These are phyloP conservation scores for Pantelozetes paolii DNA, from an alignment of 2,888 invertebrate species.

Conservation along the genomic window DNA sequence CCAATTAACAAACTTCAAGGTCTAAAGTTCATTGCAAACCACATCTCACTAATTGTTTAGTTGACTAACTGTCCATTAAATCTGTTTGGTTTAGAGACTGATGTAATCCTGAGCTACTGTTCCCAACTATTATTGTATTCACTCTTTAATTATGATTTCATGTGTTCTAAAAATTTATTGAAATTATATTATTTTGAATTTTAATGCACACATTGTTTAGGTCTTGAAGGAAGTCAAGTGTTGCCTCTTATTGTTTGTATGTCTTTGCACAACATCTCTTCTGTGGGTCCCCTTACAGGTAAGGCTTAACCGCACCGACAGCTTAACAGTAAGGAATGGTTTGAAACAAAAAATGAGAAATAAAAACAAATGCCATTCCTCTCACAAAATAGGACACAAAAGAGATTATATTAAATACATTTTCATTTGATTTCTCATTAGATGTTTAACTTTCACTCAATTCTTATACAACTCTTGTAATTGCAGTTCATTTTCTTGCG, in stretches of 20 bases:
- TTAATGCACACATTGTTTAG: conserved; percentile 13
- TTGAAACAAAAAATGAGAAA: neutral
- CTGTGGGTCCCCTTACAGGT: conserved; percentile 42
- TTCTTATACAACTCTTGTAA: neutral
- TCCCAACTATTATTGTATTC: neutral
- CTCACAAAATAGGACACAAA: conserved; percentile 32
- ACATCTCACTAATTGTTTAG: neutral
- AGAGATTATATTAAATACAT: neutral
- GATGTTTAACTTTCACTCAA: neutral
- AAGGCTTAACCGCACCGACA: neutral
- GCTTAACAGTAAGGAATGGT: too few relatives aligned
- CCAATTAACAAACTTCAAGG: conserved; percentile 1
- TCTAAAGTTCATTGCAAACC: conserved; percentile 30
- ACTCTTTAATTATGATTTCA: neutral
- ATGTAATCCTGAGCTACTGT: conserved; percentile 23
- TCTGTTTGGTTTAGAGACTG: neutral
- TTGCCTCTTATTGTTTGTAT: conserved; percentile 37
- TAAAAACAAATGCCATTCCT: conserved; percentile 27
- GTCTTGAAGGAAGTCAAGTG: conserved; percentile 40
- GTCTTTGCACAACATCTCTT: conserved; percentile 34
- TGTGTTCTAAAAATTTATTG: conserved; percentile 18
- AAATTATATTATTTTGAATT: neutral
- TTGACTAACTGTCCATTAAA: conserved; percentile 7
- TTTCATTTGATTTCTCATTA: neutral
- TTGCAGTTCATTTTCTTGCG: conserved; percentile 38